phyloP scores from a whole-genome alignment of 2,797 vertebrate genomes.

The Syngnathus rostellatus region DNA sequence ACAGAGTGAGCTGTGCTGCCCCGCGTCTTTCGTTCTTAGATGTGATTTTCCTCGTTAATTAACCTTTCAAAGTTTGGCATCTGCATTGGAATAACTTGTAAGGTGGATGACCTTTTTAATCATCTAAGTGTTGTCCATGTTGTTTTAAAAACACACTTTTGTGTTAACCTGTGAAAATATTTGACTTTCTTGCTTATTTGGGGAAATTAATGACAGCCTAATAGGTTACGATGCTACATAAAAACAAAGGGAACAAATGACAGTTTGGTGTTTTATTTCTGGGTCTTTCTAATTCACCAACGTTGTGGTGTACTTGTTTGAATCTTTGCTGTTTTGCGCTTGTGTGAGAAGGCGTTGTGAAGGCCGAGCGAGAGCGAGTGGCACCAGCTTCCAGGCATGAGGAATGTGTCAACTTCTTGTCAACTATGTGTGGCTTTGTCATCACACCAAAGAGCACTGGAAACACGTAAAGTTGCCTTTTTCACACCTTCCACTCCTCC shows the following conservation, averaged over 20 bases:
- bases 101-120: too few relatives aligned
- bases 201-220: too few relatives aligned
- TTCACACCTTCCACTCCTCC: conserved; percentile 57
- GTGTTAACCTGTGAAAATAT: too few relatives aligned
- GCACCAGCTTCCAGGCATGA: conserved; percentile 33
- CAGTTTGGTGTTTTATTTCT: too few relatives aligned
- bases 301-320: neutral
- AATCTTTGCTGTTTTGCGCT: neutral
- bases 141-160: too few relatives aligned
- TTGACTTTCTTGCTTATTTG: too few relatives aligned
- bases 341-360: neutral
- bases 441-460: conserved; percentile 36
- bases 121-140: too few relatives aligned
- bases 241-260: too few relatives aligned
- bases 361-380: conserved; percentile 9
- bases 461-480: conserved; percentile 55
- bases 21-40: conserved; percentile 6
- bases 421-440: conserved; percentile 65
- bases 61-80: neutral
- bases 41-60: neutral
- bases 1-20: conserved; percentile 19
- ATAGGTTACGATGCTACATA: too few relatives aligned
- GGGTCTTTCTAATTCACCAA: too few relatives aligned
- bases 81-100: too few relatives aligned
- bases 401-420: conserved; percentile 66